phyloP scores from a whole-genome alignment of 92 coral and sea anemone genomes.

The Epizoanthus scotinus region DNA sequence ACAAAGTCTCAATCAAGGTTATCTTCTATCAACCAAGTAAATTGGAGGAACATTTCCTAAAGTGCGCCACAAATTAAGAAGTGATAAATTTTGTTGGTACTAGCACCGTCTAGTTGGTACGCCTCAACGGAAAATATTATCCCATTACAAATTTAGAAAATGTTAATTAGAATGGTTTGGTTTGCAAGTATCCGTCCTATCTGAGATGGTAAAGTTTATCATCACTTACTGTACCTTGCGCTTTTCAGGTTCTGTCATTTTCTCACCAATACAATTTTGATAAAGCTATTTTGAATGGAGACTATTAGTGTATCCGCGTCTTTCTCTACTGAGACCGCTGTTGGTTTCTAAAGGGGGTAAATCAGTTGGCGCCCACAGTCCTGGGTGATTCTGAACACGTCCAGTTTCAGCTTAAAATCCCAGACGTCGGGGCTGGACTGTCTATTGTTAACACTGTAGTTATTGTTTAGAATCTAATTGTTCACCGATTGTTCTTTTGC shows the following conservation, averaged over 20 bases:
- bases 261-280: background rate
- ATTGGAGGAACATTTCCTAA: too few species aligned
- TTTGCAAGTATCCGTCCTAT: too few species aligned
- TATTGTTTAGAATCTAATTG: constrained; percentile 19
- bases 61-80: background rate
- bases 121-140: too few species aligned
- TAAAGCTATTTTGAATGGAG: background rate
- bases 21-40: too few species aligned
- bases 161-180: background rate
- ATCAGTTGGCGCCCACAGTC: constrained; percentile 21
- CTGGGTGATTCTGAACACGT: constrained; percentile 3
- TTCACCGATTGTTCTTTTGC: background rate
- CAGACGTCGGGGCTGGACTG: constrained; percentile 36
- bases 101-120: background rate
- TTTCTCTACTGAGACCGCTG: background rate
- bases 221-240: too few species aligned
- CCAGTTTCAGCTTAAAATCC: background rate
- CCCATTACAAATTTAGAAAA: background rate
- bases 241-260: constrained; percentile 4
- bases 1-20: too few species aligned
- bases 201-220: background rate
- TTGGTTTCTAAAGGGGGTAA: constrained; percentile 2
- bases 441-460: background rate
- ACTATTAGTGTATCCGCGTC: background rate
- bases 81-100: background rate